Evolutionary conservation across 2,888 invertebrate genomes (phyloP).

Genomic region (Meghimatium bilineatum): DNA sequence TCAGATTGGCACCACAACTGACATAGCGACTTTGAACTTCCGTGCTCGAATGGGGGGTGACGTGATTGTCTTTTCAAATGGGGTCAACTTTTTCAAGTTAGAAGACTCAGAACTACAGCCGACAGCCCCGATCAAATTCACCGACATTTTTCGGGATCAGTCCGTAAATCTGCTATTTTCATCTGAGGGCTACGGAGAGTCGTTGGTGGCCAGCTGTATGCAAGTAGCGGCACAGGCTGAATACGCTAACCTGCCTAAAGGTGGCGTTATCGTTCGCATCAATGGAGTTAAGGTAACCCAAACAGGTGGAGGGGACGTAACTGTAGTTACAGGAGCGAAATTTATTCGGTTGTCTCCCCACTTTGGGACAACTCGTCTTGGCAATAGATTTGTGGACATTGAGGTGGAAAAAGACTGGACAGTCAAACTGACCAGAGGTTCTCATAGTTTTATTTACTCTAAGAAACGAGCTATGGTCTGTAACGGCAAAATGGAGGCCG

Average conservation of each 20-base stretch:
- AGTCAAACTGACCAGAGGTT: constrained; percentile 66
- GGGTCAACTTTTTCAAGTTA: constrained; percentile 68
- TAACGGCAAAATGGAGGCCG: constrained; percentile 68
- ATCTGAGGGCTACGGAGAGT: constrained; percentile 72
- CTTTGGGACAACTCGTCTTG: constrained; percentile 69
- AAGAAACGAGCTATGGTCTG: constrained; percentile 60
- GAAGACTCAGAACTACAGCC: constrained; percentile 60
- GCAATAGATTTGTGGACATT: constrained; percentile 76
- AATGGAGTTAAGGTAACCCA: constrained; percentile 76
- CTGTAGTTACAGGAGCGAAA: constrained; percentile 75
- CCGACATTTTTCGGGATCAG: constrained; percentile 74
- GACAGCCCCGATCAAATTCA: constrained; percentile 61
- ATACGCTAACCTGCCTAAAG: constrained; percentile 71
- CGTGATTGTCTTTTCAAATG: constrained; percentile 66
- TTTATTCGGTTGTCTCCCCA: constrained; percentile 74
- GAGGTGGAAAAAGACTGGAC: constrained; percentile 74
- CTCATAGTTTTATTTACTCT: constrained; percentile 65
- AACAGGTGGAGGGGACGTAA: constrained; percentile 74
- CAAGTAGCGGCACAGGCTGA: constrained; percentile 72
- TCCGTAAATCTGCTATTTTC: constrained; percentile 74
- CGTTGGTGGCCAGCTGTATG: constrained; percentile 70
- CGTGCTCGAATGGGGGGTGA: constrained; percentile 67
- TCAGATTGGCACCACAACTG: constrained; percentile 76
- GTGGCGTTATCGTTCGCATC: constrained; percentile 72
- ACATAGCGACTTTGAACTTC: constrained; percentile 71